These are phyloP conservation scores for Poeciliopsis retropinna DNA, from an alignment of 2,113 vertebrate genomes.

Conservation along the genomic window DNA sequence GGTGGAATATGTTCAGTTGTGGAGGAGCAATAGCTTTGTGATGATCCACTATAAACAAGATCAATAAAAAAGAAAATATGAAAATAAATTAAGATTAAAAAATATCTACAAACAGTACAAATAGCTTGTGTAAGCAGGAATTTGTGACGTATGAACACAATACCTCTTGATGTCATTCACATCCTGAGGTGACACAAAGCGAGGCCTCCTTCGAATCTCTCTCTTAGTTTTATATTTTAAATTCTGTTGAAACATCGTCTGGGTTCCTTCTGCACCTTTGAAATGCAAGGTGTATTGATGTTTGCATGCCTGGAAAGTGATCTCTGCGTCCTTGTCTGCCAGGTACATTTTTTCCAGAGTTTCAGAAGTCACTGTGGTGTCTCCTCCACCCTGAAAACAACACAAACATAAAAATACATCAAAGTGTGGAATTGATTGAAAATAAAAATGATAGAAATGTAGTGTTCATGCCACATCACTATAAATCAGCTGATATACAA, in stretches of 20 bases:
- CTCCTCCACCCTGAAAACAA: slow-evolving; percentile 35
- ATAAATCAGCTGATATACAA: too few species aligned
- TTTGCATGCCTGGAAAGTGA: slow-evolving; percentile 49
- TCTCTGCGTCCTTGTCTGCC: slow-evolving; percentile 50
- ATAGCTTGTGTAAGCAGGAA: neutral
- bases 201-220: slow-evolving; percentile 85
- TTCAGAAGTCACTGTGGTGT: slow-evolving; percentile 56
- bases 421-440: neutral
- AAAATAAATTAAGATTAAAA: neutral
- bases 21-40: slow-evolving; percentile 49
- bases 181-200: slow-evolving; percentile 85
- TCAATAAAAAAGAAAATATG: neutral
- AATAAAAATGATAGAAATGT: neutral
- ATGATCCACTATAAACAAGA: slow-evolving; percentile 18
- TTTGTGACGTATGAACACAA: neutral
- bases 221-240: slow-evolving; percentile 74
- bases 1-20: slow-evolving; percentile 72
- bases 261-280: slow-evolving; percentile 36
- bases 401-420: neutral
- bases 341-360: slow-evolving; percentile 72
- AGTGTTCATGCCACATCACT: neutral
- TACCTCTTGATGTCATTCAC: slow-evolving; percentile 74
- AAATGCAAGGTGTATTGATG: slow-evolving; percentile 69
- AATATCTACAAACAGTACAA: neutral
- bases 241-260: slow-evolving; percentile 87